Evolutionary conservation across 1,140 invertebrate genomes (phyloP).

Genomic region (Cotesia typhae): DNA sequence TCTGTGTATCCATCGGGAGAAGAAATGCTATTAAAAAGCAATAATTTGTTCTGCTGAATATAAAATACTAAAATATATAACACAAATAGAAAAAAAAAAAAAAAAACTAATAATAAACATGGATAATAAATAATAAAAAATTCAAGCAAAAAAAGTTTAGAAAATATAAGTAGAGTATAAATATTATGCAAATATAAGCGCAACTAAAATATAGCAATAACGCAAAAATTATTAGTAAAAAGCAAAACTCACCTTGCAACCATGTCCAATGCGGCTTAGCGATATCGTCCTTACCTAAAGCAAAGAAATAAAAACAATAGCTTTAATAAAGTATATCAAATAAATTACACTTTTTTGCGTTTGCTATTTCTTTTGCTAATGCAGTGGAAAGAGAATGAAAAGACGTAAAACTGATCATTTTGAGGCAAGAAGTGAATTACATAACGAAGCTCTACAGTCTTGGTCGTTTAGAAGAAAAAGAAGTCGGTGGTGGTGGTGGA

Average conservation of each 20-base stretch:
- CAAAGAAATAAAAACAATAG: constrained; percentile 43
- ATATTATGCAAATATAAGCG: constrained; percentile 18
- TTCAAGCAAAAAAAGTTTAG: constrained; percentile 12
- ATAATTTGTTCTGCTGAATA: not conserved
- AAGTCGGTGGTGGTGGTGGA: not conserved
- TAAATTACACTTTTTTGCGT: constrained; percentile 25
- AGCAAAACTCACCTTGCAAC: constrained; percentile 65
- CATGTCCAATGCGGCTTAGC: constrained; percentile 65
- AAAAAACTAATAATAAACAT: not conserved
- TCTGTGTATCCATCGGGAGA: not conserved
- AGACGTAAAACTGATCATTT: constrained; percentile 27
- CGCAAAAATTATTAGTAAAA: constrained; percentile 47
- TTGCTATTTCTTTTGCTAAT: constrained; percentile 23
- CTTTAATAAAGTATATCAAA: constrained; percentile 28
- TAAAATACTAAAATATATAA: not conserved
- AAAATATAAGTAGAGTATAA: constrained; percentile 20
- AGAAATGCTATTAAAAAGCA: not conserved
- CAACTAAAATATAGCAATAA: constrained; percentile 24
- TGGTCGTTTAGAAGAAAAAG: constrained; percentile 35
- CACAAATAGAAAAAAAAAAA: not conserved
- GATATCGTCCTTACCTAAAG: constrained; percentile 66
- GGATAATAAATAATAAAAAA: not conserved
- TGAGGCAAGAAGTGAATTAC: constrained; percentile 33
- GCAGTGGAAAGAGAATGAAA: constrained; percentile 24
- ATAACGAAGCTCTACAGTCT: constrained; percentile 21